These are phyloP conservation scores for Fistularia tabacaria DNA, from an alignment of 2,797 vertebrate genomes.

Conservation along the genomic window DNA sequence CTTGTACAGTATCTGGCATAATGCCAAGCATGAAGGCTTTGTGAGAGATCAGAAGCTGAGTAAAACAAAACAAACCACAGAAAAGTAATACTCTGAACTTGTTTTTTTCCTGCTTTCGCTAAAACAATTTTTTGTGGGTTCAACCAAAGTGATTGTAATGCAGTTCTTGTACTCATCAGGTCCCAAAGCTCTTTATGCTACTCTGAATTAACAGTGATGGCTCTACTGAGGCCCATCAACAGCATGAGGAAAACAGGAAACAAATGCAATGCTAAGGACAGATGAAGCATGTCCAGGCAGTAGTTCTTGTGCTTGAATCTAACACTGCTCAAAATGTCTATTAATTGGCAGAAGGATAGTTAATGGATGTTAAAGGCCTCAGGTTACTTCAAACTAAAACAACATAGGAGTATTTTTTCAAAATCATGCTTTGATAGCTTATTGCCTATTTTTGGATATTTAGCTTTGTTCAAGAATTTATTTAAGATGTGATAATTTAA, in stretches of 20 bases:
- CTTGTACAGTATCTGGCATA: conserved; percentile 1
- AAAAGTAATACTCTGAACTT: conserved; percentile 6
- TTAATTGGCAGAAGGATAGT: background rate
- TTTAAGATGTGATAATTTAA: no score
- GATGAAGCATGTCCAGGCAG: conserved; percentile 37
- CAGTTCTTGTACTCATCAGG: conserved; percentile 59
- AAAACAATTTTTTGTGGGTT: conserved; percentile 18
- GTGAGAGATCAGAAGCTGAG: conserved; percentile 17
- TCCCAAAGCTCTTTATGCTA: conserved; percentile 52
- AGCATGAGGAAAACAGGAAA: conserved; percentile 54
- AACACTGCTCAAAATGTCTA: background rate
- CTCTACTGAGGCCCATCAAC: conserved; percentile 53
- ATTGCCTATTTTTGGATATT: no score
- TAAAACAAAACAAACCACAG: conserved; percentile 14
- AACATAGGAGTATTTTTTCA: no score
- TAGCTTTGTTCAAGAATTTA: no score
- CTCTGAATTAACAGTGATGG: conserved; percentile 51
- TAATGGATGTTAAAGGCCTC: background rate
- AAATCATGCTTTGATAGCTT: no score
- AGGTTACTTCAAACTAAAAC: no score
- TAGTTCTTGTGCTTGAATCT: background rate
- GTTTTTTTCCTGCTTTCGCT: conserved; percentile 10
- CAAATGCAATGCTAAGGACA: conserved; percentile 30
- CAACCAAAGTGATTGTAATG: conserved; percentile 53
- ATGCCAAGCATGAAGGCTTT: background rate